Evolutionary conservation across 2,888 invertebrate genomes (phyloP), one percentile per base, ranked within the genome.

Genomic region (Xestoiulus laeticollis): DNA sequence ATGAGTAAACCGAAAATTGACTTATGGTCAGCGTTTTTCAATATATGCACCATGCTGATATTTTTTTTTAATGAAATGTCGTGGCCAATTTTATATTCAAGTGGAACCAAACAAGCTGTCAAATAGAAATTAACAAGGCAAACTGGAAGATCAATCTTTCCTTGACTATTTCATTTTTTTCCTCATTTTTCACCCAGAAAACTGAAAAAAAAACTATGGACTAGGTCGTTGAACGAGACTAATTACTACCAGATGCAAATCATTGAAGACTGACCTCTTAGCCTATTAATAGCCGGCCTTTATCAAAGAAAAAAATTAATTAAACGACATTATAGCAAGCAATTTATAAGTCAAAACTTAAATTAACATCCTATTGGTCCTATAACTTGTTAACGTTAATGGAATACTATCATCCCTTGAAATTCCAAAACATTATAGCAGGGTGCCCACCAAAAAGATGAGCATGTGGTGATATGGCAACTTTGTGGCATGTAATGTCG

Each of bases 311-410:
- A 78, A 78, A 30, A 53, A 16, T 10, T 59, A 59, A 78, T 78
- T 78, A 26, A 30, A 78, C 3, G 12, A 78, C 78, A 30, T 78
- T 14, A n/a, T n/a, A 78, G 14, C 14, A 12, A 2, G 12, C 78
- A 78, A 78, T 78, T 78, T 78, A 78, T 30, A 26, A 14, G 78
- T 78, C 78, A 78, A 78, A 30, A 78, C 78, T 30, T 78, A 8
- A 30, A 78, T 30, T 78, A 59, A 59, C 59, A 22, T 6, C 3
- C 12, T 0, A 26, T 14, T 14, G 26, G 78, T 26, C 26, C 78
- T 30, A 78, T 78, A 0, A 26, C 26, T 1, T 30, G 14, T 30
- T 59, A 59, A 22, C 6, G 19, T n/a, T 19, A 16, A n/a, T n/a
- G 14, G 53, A n/a, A 53, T n/a, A 10, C 12, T 26, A 26, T 6